Base-by-base conservation (phyloP, 2,797 vertebrate genomes). In the Gadopsis bispinosus region DNA sequence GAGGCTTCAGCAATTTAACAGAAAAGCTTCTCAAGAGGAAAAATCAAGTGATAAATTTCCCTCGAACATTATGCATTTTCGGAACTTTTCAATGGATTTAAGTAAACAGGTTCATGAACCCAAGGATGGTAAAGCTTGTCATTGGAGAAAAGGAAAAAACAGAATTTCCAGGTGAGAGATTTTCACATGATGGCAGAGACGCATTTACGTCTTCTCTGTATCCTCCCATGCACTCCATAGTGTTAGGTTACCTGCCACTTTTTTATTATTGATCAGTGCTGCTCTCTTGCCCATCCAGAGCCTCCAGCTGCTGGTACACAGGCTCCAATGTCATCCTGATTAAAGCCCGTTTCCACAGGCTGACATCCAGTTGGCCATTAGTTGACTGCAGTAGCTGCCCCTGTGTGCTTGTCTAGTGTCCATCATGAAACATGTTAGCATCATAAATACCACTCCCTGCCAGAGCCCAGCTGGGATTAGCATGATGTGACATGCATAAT, bases 381-480 rank as follows among this genome's bases (percentile, higher is more conserved):
- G 60, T 33, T 50, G 48, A 47, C 60, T 59, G 29, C 70, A 59
- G 70, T 67, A 70, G 62, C 69, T 81, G 48, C 10, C 9, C 51
- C 48, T 22, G 26, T 35, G 22, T 20, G 16, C 71, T 33, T 64
- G 51, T 76, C 22, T 2, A 5, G 10, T 74, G 70, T 61, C 66
- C 20, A 22, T 54, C 22, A 26, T 48, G 58, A 69, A 77, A 75
- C 31, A 71, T 61, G 75, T 84, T 50, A 72, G 68, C 69, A 74
- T 72, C 51, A 71, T 79, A 55, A 79, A 79, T 56, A 69, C 61
- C 43, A 13, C 6, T 67, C 31, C 2, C 59, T 39, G 50, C 16
- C 60, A 13, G 65, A 67, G 33, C 20, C 13, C 61, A 53, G 53
- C 66, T 75, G 68, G 66, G 17, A 81, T 78, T 71, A 39, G 69